These are phyloP conservation scores for Callinectes sapidus DNA, from an alignment of 2,888 invertebrate genomes.

Conservation along the genomic window DNA sequence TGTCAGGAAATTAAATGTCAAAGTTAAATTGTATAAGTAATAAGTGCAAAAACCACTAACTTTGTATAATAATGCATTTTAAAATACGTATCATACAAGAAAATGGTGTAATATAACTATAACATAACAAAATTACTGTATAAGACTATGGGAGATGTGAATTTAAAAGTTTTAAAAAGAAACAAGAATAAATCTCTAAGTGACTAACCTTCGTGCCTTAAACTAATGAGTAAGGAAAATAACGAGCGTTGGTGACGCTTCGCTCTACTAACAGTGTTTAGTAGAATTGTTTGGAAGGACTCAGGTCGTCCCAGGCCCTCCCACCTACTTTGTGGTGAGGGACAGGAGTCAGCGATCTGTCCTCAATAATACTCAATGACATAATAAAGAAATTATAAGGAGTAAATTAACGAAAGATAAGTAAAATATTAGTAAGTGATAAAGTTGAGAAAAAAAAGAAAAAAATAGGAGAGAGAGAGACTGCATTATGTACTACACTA, in stretches of 20 bases:
- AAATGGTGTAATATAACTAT: background rate
- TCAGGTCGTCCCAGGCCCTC: conserved; percentile 89
- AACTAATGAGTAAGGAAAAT: conserved; percentile 99
- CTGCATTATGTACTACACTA: no score
- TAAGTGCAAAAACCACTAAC: no score
- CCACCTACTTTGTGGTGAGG: conserved; percentile 86
- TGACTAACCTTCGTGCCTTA: conserved; percentile 81
- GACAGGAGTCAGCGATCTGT: conserved; percentile 88
- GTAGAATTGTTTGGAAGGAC: conserved; percentile 85
- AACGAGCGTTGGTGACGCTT: conserved; percentile 93
- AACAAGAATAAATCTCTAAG: no score
- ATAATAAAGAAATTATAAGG: no score
- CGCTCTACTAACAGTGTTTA: conserved; percentile 79
- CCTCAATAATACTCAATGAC: no score
- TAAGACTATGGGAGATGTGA: background rate
- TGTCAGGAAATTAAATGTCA: no score
- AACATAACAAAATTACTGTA: background rate
- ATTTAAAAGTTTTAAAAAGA: background rate
- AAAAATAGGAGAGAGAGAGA: no score
- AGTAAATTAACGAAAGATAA: no score
- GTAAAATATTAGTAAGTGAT: background rate
- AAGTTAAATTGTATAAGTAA: no score
- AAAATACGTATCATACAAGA: no score
- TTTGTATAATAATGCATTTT: no score
- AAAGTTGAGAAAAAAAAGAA: no score